Evolutionary conservation across 2,113 vertebrate species (phyloP).

Genomic region (Uria lomvia): DNA sequence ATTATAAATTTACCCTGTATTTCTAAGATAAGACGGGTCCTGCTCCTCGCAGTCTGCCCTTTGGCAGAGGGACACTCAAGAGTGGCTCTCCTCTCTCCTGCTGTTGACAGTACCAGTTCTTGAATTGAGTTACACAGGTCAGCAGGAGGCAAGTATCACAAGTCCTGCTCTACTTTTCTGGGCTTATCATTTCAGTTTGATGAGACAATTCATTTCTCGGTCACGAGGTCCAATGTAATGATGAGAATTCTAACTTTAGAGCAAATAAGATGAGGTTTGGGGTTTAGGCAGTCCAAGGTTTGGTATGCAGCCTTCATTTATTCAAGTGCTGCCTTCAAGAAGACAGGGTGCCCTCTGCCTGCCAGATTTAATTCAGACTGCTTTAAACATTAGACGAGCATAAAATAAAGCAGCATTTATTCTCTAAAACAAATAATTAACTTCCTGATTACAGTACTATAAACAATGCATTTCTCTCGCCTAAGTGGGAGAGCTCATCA

Average conservation of each 20-base stretch:
- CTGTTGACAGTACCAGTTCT: neutral
- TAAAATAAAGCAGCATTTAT: neutral
- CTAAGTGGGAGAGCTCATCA: neutral
- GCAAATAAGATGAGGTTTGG: neutral
- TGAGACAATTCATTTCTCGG: neutral
- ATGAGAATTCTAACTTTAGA: neutral
- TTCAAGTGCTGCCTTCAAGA: neutral
- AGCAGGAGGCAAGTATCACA: neutral
- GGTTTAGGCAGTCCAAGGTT: neutral
- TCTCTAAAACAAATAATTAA: neutral
- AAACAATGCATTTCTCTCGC: neutral
- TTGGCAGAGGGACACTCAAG: neutral
- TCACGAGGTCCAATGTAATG: neutral
- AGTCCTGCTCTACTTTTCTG: neutral
- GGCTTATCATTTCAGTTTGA: neutral
- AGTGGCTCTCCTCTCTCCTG: neutral
- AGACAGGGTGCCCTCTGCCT: slow-evolving; percentile 38
- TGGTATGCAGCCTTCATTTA: neutral
- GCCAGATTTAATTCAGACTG: neutral
- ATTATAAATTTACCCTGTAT: neutral
- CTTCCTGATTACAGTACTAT: neutral
- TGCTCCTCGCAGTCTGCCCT: neutral
- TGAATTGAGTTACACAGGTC: neutral
- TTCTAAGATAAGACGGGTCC: neutral
- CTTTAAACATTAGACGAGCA: neutral